These are phyloP conservation scores for Phengaris arion DNA, from an alignment of 2,888 invertebrate species.

Conservation along the genomic window DNA sequence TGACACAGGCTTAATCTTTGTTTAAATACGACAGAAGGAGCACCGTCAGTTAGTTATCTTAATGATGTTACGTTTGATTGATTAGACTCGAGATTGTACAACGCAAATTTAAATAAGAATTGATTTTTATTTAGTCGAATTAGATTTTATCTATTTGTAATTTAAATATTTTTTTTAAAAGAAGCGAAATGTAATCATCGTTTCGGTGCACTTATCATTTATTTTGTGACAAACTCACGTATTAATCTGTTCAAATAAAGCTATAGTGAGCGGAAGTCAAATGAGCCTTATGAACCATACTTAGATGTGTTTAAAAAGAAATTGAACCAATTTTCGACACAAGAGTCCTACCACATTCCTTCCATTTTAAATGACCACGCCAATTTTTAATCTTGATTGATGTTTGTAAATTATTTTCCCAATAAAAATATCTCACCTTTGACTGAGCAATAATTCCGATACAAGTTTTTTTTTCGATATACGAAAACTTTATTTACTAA, in stretches of 20 bases:
- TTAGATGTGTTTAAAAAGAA: too few relatives aligned
- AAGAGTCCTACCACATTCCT: neutral
- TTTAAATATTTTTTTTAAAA: too few relatives aligned
- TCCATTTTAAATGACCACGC: neutral
- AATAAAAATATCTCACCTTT: neutral
- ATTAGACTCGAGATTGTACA: neutral
- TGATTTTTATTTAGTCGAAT: neutral
- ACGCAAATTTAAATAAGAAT: neutral
- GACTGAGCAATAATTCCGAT: constrained; percentile 20
- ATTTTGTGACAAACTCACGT: too few relatives aligned
- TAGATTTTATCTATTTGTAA: neutral
- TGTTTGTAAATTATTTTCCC: neutral
- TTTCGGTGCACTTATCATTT: too few relatives aligned
- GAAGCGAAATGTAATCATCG: too few relatives aligned
- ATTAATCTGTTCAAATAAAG: too few relatives aligned
- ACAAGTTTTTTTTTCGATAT: constrained; percentile 28
- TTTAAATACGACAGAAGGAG: constrained; percentile 30
- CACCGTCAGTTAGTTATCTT: neutral
- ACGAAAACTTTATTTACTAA: constrained; percentile 28
- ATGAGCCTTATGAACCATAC: too few relatives aligned
- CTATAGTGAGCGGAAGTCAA: too few relatives aligned
- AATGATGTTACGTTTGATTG: neutral
- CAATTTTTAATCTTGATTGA: constrained; percentile 26
- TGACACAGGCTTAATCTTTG: constrained; percentile 60
- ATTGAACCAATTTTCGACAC: neutral